Evolutionary conservation across 2,113 vertebrate species (phyloP), one percentile per base, ranked within the genome.

Genomic region (Mormoops blainvillei): DNA sequence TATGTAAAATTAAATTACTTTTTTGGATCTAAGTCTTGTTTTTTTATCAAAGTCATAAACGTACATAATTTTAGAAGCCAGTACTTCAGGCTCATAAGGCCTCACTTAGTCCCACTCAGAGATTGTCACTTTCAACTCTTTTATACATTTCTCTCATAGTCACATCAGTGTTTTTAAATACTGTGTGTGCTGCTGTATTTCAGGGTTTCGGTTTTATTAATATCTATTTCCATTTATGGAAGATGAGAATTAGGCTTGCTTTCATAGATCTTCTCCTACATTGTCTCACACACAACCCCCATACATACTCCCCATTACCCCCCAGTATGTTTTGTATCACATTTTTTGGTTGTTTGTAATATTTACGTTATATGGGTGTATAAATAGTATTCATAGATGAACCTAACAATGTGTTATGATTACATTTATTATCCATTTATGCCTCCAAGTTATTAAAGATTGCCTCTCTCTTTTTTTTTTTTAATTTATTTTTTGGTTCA

Each of bases 21-120:
- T 95, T 83, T 89, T 89, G 61, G 22, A 15, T 91, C 85, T 86
- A n/a, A 58, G 43, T 87, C 91, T 74, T 85, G 58, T 74, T 95
- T 74, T 74, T 81, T 14, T 67, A 77, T 87, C n/a, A 86, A 82
- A 1, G 7, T 94, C 61, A 77, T 82, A 74, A 43, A 76, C 56
- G 33, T 9, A 0, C 0, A 0, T 0, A 18, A 50, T 95, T 96
- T 48, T 96, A n/a, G 48, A 85, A 76, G 33, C 83, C 76, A 78
- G 10, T 68, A 74, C 50, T 84, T 83, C 26, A 85, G 45, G 28
- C 24, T 74, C 8, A 18, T 68, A 54, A 38, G 89, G 22, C 58
- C 22, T 81, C 3, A 0, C 6, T 4, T 11, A 31, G 90, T 2
- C 18, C 41, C 89, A 3, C 45, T 81, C 28, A 13, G 63, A 89